Base-by-base conservation (phyloP, 2,888 invertebrate species). In the Limnephilus marmoratus region DNA sequence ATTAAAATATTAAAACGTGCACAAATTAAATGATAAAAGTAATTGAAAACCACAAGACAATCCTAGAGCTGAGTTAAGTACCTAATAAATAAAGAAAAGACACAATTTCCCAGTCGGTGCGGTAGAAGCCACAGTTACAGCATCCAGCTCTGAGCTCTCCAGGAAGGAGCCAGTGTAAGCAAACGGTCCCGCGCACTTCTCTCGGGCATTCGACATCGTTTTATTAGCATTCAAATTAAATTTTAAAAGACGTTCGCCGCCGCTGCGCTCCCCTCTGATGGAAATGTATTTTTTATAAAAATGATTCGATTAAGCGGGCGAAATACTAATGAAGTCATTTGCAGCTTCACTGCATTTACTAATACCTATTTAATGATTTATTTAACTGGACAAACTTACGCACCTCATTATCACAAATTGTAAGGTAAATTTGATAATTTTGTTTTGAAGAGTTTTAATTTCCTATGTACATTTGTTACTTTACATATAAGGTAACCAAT, bases 171-270 rank as follows among this genome's bases (percentile, higher is more conserved):
- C 53, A 53, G 31, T 37, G 90, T 91, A 83, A 83, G 86, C 87
- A 80, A 45, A 45, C 87, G 18, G 53, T 41, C 80, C 87, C 81
- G 87, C 24, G 12, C 81, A 41, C 29, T 13, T 34, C 91, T 83
- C 89, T 41, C 7, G 91, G 80, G 91, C 4, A 89, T 91, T 88
- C 92, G 90, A 92, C 92, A 91, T 89, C 92, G 92, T 88, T 92
- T 92, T 92, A 92, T 92, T 92, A 92, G 90, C 87, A 92, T 92
- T 92, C 92, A 92, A 92, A 92, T 92, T 92, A 92, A 92, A 92
- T 92, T 92, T 68, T 92, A 92, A 92, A 90, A 90, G 90, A 90
- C 92, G 92, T 92, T 81, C 87, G n/a, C 41, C 81, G 68, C 83
- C 90, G 92, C 45, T 29, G 45, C 24, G 86, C 49, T 86, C 49